Evolutionary conservation across 2,888 invertebrate species (phyloP), one percentile per base, ranked within the genome.

Genomic region (Caenorhabditis sp.): DNA sequence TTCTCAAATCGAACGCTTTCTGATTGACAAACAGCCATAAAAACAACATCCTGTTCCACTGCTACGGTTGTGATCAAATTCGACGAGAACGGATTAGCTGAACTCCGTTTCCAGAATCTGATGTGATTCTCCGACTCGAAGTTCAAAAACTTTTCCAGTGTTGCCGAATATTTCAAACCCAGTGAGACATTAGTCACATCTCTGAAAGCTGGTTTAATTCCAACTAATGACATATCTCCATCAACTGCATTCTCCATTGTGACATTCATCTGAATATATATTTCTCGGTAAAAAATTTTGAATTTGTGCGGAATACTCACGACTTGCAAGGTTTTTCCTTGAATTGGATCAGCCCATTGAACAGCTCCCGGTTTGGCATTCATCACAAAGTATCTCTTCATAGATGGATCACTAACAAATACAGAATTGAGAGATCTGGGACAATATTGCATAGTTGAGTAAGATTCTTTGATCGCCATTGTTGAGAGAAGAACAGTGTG

Each of bases 341-440:
- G 17, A 1, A 61, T 49, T 12, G 81, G 78, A 58, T 80, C 75
- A 20, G 84, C 60, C 85, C 85, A 85, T 58, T 85, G 85, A 23
- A 85, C 58, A 50, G 63, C 66, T 1, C 85, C 85, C 23, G 81
- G 70, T 23, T 81, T 80, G 12, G 75, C 79, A 59, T 82, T 82
- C 60, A 81, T 67, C 10, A 84, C 76, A 14, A 85, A 17, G 17
- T 50, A 63, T 17, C 69, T 66, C 1, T 70, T 73, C 21, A 64
- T 62, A 12, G 64, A 64, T 0, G 79, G 77, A 54, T 85, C 85
- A 70, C 58, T 60, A 14, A n/a, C 27, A 49, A 80, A 80, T 1
- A 77, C 63, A 0, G 61, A 58, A 23, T 77, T 73, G 38, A 70
- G 21, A 20, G 74, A 77, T 63, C 80, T 54, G 17, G 53, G 63